Evolutionary conservation across 1,140 invertebrate species (phyloP).

Genomic region (Heterodera carotae): DNA sequence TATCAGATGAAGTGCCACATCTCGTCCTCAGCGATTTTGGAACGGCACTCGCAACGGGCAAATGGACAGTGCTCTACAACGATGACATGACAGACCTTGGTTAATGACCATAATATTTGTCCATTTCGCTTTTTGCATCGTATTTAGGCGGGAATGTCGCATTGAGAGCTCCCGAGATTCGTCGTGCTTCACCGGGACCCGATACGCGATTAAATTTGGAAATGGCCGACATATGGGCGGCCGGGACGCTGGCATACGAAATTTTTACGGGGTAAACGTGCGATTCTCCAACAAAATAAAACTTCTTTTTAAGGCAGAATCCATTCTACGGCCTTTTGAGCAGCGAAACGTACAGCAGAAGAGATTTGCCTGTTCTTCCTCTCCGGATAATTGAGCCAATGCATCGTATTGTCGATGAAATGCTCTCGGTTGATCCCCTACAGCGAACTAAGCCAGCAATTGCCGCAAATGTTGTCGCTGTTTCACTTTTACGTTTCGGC

Average conservation of each 20-base stretch:
- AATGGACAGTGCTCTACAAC: slow-evolving; percentile 33
- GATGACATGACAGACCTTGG: slow-evolving; percentile 47
- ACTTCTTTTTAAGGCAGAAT: slow-evolving; percentile 42
- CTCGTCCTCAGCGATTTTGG: slow-evolving; percentile 53
- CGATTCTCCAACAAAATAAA: neutral
- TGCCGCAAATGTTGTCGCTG: slow-evolving; percentile 48
- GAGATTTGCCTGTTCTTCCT: slow-evolving; percentile 45
- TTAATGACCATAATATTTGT: neutral
- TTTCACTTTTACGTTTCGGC: slow-evolving; percentile 52
- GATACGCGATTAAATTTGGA: slow-evolving; percentile 36
- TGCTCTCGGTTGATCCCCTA: slow-evolving; percentile 44
- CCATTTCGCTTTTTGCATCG: neutral
- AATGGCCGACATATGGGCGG: slow-evolving; percentile 48
- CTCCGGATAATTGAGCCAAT: slow-evolving; percentile 32
- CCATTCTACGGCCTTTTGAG: slow-evolving; percentile 47
- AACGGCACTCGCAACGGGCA: slow-evolving; percentile 34
- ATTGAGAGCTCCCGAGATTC: slow-evolving; percentile 49
- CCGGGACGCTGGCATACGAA: slow-evolving; percentile 48
- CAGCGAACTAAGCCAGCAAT: slow-evolving; percentile 39
- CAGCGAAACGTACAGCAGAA: slow-evolving; percentile 40
- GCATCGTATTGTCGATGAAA: slow-evolving; percentile 38
- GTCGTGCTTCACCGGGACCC: slow-evolving; percentile 25
- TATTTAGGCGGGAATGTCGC: slow-evolving; percentile 42
- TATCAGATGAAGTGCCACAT: slow-evolving; percentile 49
- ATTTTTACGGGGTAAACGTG: slow-evolving; percentile 48